A percentile compares a stretch with the other conserved stretches of the same genome.
Conservation (phyloP, 2,888 invertebrate species). For the Podotricha telesiphe region DNA sequence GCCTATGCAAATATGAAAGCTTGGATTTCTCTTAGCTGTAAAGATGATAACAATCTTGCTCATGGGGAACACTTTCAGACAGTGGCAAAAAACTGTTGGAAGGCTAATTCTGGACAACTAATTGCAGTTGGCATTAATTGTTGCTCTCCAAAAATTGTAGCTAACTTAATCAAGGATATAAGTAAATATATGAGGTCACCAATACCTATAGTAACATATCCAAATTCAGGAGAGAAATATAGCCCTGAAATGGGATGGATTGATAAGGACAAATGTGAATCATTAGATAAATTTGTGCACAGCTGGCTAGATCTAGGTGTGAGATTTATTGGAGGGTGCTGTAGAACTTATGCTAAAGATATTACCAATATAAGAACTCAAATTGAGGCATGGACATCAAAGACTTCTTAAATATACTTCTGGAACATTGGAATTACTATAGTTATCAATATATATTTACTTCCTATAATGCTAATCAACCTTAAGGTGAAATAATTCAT, state of each 20-base stretch:
- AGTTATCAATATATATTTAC: neutral
- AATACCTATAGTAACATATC: constrained; percentile 93
- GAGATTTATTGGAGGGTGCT: constrained; percentile 93
- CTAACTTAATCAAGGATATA: constrained; percentile 60
- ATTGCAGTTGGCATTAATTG: constrained; percentile 95
- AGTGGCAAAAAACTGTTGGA: constrained; percentile 86
- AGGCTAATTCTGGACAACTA: constrained; percentile 85
- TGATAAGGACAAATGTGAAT: constrained; percentile 85
- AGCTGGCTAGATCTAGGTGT: constrained; percentile 92
- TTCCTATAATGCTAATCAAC: neutral
- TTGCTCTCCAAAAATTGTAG: constrained; percentile 76
- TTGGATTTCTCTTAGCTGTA: constrained; percentile 95
- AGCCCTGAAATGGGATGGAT: constrained; percentile 85
- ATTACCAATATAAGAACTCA: constrained; percentile 83
- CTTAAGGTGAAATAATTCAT: neutral
- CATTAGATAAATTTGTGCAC: constrained; percentile 86
- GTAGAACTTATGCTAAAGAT: constrained; percentile 91
- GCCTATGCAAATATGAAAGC: constrained; percentile 90
- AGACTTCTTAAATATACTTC: neutral
- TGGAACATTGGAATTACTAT: neutral
- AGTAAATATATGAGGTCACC: constrained; percentile 51
- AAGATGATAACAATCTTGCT: constrained; percentile 82
- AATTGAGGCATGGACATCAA: constrained; percentile 7
- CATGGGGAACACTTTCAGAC: constrained; percentile 90
- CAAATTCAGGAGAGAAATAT: constrained; percentile 94